Conservation (phyloP, 2,888 invertebrate species). For the Endotricha flammealis region DNA sequence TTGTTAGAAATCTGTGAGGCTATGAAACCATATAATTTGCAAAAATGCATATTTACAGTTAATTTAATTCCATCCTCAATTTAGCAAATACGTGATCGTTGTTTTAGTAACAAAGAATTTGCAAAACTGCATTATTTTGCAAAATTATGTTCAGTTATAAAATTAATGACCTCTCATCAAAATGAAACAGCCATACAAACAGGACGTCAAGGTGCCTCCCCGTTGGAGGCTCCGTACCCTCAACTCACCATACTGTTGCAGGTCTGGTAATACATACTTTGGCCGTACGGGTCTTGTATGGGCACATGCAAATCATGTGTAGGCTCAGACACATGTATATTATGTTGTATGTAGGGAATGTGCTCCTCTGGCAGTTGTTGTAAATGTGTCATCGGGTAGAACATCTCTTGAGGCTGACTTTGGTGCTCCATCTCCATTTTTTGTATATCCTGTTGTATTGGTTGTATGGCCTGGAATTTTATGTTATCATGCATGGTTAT, state of each 20-base stretch:
- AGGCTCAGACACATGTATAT: slow-evolving; percentile 10
- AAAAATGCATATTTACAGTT: no score
- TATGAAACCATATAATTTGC: no score
- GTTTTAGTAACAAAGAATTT: no score
- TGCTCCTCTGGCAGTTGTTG: no score
- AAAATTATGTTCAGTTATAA: no score
- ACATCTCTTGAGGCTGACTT: slow-evolving; percentile 25
- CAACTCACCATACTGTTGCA: slow-evolving; percentile 50
- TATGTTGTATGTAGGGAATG: slow-evolving; percentile 17
- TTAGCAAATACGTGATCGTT: no score
- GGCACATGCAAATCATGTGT: slow-evolving; percentile 17
- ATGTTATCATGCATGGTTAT: no score
- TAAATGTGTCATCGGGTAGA: no score
- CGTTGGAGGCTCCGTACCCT: slow-evolving; percentile 25
- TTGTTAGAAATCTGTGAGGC: no score
- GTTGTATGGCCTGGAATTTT: slow-evolving; percentile 26
- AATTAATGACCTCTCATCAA: no score
- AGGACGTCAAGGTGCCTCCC: slow-evolving; percentile 9
- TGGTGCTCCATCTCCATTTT: slow-evolving; percentile 29
- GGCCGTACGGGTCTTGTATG: slow-evolving; percentile 34
- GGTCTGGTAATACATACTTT: slow-evolving; percentile 41
- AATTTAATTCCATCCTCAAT: no score
- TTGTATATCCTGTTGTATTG: slow-evolving; percentile 26
- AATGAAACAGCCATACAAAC: slow-evolving; percentile 4
- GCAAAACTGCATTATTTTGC: no score